A percentile compares a stretch with the other conserved stretches of the same genome.
These are phyloP conservation scores for Meles meles DNA, from an alignment of 2,113 vertebrate genomes.

Conservation along the genomic window DNA sequence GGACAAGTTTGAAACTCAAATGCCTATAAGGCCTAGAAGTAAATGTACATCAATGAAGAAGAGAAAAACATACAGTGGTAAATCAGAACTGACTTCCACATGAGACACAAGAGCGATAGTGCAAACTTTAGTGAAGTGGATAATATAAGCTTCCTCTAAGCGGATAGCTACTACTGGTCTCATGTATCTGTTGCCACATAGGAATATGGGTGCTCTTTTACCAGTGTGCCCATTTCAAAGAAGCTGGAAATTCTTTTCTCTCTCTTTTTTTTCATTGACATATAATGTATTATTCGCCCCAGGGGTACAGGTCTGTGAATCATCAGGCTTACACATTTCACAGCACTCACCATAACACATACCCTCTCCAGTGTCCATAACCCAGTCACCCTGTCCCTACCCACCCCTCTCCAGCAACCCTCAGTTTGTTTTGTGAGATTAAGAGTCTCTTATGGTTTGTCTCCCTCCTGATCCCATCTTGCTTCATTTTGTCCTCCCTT, in stretches of 20 bases:
- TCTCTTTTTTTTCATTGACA: too few relatives aligned
- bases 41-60: neutral
- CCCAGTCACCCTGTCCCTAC: too few relatives aligned
- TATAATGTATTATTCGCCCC: too few relatives aligned
- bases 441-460: too few relatives aligned
- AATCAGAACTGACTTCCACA: neutral
- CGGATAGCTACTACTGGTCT: neutral
- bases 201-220: neutral
- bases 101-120: neutral
- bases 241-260: neutral
- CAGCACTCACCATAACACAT: too few relatives aligned
- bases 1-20: neutral
- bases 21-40: neutral
- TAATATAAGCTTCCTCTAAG: neutral
- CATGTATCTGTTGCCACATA: neutral
- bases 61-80: neutral
- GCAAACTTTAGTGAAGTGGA: neutral
- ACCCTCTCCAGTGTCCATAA: too few relatives aligned
- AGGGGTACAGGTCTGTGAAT: too few relatives aligned
- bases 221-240: neutral
- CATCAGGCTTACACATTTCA: too few relatives aligned
- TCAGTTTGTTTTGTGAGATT: too few relatives aligned
- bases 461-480: too few relatives aligned
- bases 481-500: too few relatives aligned
- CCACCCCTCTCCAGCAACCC: too few relatives aligned